Conservation (phyloP, 2,888 invertebrate genomes). For the Ornithoptera alexandrae region DNA sequence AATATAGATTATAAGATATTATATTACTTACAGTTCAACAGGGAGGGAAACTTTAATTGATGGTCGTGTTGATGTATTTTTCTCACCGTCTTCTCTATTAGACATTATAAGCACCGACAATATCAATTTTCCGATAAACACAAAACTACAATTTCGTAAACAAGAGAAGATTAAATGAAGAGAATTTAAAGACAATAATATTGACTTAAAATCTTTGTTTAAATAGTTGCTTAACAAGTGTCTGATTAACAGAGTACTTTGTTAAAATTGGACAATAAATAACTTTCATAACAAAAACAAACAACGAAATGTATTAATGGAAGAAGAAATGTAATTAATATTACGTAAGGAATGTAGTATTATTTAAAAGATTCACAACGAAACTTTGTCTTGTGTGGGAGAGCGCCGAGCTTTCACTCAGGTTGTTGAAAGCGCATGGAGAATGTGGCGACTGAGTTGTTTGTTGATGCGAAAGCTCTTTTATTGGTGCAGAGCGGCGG, state of each 20-base stretch:
- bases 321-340: too few relatives aligned
- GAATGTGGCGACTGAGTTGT: background rate
- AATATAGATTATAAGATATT: too few relatives aligned
- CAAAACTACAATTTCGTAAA: background rate
- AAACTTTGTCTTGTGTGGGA: background rate
- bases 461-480: background rate
- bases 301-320: background rate
- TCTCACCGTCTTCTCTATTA: background rate
- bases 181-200: too few relatives aligned
- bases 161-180: too few relatives aligned
- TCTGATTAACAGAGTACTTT: too few relatives aligned
- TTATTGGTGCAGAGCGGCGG: conserved; percentile 2
- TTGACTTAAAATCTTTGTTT: too few relatives aligned
- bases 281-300: background rate
- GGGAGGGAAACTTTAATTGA: conserved; percentile 7
- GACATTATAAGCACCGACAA: background rate
- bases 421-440: background rate
- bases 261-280: background rate
- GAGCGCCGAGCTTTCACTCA: background rate
- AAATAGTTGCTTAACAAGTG: too few relatives aligned
- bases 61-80: background rate
- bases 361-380: background rate
- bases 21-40: conserved; percentile 13
- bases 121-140: background rate
- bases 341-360: background rate